Evolutionary conservation across 2,797 vertebrate species (phyloP), one percentile per base, ranked within the genome.

Genomic region (Phrynocephalus guinanensis): DNA sequence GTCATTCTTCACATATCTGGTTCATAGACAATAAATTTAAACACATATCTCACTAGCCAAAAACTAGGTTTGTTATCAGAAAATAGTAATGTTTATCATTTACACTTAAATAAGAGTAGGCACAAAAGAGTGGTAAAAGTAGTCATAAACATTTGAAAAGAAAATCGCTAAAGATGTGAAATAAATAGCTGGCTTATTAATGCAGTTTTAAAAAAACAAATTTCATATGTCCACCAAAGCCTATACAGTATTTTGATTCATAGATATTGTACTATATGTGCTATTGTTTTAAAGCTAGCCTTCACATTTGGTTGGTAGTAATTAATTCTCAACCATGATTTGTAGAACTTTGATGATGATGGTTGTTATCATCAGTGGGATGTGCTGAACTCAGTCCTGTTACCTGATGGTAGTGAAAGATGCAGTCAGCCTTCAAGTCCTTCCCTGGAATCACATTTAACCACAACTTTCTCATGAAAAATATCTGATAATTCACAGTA

Each of bases 401-500:
- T 95, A 99, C 99, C 98, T 99, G 99, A 88, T 98, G 98, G 95
- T 97, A 99, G 91, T 99, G 99, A 93, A 99, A 99, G 90, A 98
- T 97, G 72, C 96, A 95, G 93, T 99, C 99, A 2, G 99, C 98
- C 75, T 97, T 96, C 76, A 96, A 22, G 81, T 99, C 98, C 93
- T 97, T 98, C 83, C 98, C 99, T 1, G 99, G 99, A 89, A 89
- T 73, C 63, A 99, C 97, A 2, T 95, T 98, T 83, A 99, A 96
- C 99, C 99, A 99, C 83, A 99, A 91, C 94, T 99, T 99, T 96
- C 98, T 97, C 98, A 99, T 98, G 95, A 99, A 99, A 94, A 98
- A 98, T 83, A 99, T 98, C 50, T 96, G 88, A 89, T 99, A 99
- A 6, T 95, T 71, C 82, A 97, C 89, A 48, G 87, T 97, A 75